Evolutionary conservation across 2,888 invertebrate genomes (phyloP).

Genomic region (Amphipyra tragopoginis): DNA sequence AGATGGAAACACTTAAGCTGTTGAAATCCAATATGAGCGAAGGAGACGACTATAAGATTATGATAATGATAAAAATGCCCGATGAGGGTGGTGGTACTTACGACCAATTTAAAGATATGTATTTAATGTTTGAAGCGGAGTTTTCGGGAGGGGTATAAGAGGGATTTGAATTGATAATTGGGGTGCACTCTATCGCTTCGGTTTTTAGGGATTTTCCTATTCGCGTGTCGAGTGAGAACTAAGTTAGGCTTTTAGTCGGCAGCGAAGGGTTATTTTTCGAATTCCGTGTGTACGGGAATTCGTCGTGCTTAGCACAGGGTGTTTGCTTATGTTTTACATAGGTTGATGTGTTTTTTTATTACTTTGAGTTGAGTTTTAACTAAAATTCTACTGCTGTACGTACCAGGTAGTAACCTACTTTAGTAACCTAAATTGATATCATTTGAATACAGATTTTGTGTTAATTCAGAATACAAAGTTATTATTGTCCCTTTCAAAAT

Average conservation of each 20-base stretch:
- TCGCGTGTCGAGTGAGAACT: conserved; percentile 60
- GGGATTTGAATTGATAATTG: conserved; percentile 85
- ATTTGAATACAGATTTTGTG: too few relatives aligned
- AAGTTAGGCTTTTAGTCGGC: conserved; percentile 51
- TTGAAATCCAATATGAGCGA: conserved; percentile 53
- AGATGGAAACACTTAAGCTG: conserved; percentile 61
- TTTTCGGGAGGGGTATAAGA: conserved; percentile 68
- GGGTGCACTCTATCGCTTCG: conserved; percentile 76
- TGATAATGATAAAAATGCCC: conserved; percentile 87
- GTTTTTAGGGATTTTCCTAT: conserved; percentile 57
- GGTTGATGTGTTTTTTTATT: conserved; percentile 9
- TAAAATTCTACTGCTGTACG: neutral
- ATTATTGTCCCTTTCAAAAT: too few relatives aligned
- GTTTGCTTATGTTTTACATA: conserved; percentile 18
- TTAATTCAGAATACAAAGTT: too few relatives aligned
- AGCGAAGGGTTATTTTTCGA: conserved; percentile 44
- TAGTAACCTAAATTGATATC: too few relatives aligned
- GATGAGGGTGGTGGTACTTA: conserved; percentile 87
- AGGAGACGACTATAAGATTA: conserved; percentile 79
- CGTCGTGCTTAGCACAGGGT: conserved; percentile 7
- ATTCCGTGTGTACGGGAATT: conserved; percentile 49
- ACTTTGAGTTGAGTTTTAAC: conserved; percentile 9
- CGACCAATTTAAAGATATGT: conserved; percentile 89
- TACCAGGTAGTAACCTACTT: too few relatives aligned
- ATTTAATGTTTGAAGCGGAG: conserved; percentile 82